These are phyloP conservation scores for Marasmarcha lunaedactyla DNA, from an alignment of 2,888 invertebrate species.

Conservation along the genomic window DNA sequence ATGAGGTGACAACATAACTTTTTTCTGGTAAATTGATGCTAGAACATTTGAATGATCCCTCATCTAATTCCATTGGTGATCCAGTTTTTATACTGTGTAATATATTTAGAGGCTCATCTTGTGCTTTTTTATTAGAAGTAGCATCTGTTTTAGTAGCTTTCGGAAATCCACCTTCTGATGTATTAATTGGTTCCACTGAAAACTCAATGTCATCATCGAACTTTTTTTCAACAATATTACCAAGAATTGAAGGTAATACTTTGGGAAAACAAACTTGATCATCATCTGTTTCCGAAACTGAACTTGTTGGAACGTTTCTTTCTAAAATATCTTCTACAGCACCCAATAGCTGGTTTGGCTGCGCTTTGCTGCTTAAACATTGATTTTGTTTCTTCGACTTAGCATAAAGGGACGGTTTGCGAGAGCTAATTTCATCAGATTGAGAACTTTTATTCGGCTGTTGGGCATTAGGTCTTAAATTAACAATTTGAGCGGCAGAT, in stretches of 20 bases:
- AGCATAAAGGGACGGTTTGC: conserved; percentile 55
- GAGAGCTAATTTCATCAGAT: conserved; percentile 11
- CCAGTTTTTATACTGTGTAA: too few species aligned
- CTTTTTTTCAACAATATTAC: conserved; percentile 71
- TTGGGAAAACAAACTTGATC: conserved; percentile 57
- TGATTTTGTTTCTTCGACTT: conserved; percentile 37
- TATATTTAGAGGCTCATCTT: too few species aligned
- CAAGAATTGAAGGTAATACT: conserved; percentile 50
- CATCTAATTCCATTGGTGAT: too few species aligned
- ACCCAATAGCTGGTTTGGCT: too few species aligned
- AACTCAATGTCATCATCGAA: conserved; percentile 20
- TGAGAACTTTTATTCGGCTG: conserved; percentile 18
- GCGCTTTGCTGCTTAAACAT: too few species aligned
- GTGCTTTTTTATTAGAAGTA: conserved; percentile 10
- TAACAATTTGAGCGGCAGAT: conserved; percentile 74
- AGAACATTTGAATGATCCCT: neutral
- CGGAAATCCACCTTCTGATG: conserved; percentile 54
- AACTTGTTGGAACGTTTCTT: conserved; percentile 24
- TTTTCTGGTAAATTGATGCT: conserved; percentile 27
- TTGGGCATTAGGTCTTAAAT: conserved; percentile 37
- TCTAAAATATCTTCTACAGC: conserved; percentile 45
- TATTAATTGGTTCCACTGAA: conserved; percentile 32
- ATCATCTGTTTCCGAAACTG: conserved; percentile 10
- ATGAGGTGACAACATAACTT: conserved; percentile 58
- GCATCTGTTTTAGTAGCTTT: conserved; percentile 31